Conservation (phyloP, 2,797 vertebrate species). For the Sebastes oblongus region DNA sequence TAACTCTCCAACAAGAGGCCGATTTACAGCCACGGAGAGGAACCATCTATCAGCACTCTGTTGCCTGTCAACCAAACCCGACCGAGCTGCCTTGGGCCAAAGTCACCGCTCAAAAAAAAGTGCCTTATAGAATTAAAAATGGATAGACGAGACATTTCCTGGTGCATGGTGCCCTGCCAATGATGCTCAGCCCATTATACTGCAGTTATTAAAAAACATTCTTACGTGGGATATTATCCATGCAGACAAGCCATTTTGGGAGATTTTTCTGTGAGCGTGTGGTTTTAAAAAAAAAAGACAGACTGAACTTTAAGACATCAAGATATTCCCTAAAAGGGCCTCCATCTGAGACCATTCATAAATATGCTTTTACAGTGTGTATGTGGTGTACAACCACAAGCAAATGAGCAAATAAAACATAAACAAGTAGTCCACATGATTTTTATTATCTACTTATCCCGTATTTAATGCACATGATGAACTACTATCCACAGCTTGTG, state of each 20-base stretch:
- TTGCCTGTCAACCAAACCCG: constrained; percentile 57
- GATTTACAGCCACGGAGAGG: constrained; percentile 76
- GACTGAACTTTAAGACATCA: background rate
- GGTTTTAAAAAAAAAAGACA: background rate
- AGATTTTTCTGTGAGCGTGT: background rate
- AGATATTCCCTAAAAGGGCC: background rate
- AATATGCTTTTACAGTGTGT: background rate
- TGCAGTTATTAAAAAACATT: constrained; percentile 5
- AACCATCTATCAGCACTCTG: constrained; percentile 77
- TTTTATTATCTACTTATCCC: constrained; percentile 34
- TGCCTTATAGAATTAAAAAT: constrained; percentile 36
- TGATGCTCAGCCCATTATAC: background rate
- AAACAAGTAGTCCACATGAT: constrained; percentile 14
- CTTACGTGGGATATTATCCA: background rate
- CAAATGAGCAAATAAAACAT: constrained; percentile 26
- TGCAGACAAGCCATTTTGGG: background rate
- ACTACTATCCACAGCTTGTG: constrained; percentile 2
- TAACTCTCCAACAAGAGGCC: constrained; percentile 79
- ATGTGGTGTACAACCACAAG: constrained; percentile 1
- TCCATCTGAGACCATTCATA: constrained; percentile 5
- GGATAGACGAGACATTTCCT: constrained; percentile 28
- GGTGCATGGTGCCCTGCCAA: background rate
- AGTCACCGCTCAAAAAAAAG: constrained; percentile 41
- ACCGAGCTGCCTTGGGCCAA: constrained; percentile 48
- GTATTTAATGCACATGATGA: constrained; percentile 8